A percentile compares a stretch with the other conserved stretches of the same genome.
phyloP scores from a whole-genome alignment of 2,888 invertebrate genomes.

The Linnaemya tessellans region DNA sequence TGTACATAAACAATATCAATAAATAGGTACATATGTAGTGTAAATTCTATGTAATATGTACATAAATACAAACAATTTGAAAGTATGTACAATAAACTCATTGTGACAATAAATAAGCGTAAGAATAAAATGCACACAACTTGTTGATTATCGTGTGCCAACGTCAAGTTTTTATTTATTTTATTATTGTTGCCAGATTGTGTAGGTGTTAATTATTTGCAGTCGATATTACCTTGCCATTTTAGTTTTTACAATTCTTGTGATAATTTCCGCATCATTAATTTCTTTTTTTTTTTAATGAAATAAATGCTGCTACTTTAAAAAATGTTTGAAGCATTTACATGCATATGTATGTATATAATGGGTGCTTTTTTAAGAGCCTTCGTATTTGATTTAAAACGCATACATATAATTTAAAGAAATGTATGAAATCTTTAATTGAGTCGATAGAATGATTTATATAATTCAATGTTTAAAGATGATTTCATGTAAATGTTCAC shows the following conservation, averaged over 20 bases:
- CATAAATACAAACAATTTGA: too few relatives aligned
- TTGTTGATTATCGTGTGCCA: constrained; percentile 33
- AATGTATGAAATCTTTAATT: too few relatives aligned
- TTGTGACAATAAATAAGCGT: not conserved
- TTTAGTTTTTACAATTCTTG: constrained; percentile 34
- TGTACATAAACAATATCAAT: too few relatives aligned
- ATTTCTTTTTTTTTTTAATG: constrained; percentile 18
- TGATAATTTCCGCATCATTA: constrained; percentile 63
- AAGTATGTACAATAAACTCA: not conserved
- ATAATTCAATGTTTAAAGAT: too few relatives aligned
- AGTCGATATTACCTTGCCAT: constrained; percentile 54
- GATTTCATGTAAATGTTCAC: too few relatives aligned
- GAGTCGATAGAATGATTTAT: too few relatives aligned
- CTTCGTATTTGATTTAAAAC: too few relatives aligned
- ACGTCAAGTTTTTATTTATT: constrained; percentile 7
- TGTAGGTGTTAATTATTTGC: constrained; percentile 49
- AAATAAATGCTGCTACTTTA: constrained; percentile 31
- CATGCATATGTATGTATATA: not conserved
- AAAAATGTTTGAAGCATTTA: constrained; percentile 1
- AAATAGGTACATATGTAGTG: too few relatives aligned
- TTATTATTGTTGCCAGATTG: constrained; percentile 32
- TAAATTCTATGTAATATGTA: too few relatives aligned
- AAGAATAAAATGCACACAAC: not conserved
- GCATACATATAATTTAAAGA: too few relatives aligned
- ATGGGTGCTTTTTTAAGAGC: too few relatives aligned